Evolutionary conservation across 2,113 vertebrate species (phyloP), one percentile per base, ranked within the genome.

Genomic region (Eulemur macaco): DNA sequence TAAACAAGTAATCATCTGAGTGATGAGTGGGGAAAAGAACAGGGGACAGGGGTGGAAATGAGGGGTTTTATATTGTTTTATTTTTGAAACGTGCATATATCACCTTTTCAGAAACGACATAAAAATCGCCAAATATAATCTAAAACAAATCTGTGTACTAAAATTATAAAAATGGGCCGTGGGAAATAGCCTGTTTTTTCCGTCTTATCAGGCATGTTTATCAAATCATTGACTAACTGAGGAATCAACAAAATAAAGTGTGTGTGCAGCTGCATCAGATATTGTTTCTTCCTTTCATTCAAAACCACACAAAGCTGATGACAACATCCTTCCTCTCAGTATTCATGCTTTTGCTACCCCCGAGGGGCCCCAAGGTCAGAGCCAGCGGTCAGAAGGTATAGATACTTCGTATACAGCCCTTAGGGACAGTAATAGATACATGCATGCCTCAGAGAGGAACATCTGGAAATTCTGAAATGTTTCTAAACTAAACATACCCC

Each of bases 371-470:
- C 25, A 20, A 64, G 37, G 25, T 34, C n/a, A 23, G 31, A 54
- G 15, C 6, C 23, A 5, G 69, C 12, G 27, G 18, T 21, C 34
- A 15, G 76, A 60, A 39, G 21, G 34, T 18, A 0, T 39, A 83
- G 20, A 86, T 4, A 5, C 3, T 50, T 58, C 4, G 13, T 2
- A 13, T 11, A 0, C 11, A 3, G 11, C 52, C 31, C 5, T 18
- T 2, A n/a, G 31, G 25, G 37, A 23, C 15, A 25, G 25, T 3
- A 1, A 0, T 0, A 21, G 11, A 23, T 4, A 23, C 0, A 31
- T 31, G 18, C 18, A 1, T 7, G 56, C 9, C 37, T 27, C 0
- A 42, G 31, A 68, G 80, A 76, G 56, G 73, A 42, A 31, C 50
- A 54, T 60, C 47, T 69, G 66, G 83, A 42, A 91, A 86, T 58